Conservation (phyloP, 2,113 vertebrate species). For the Dendropsophus ebraccatus region DNA sequence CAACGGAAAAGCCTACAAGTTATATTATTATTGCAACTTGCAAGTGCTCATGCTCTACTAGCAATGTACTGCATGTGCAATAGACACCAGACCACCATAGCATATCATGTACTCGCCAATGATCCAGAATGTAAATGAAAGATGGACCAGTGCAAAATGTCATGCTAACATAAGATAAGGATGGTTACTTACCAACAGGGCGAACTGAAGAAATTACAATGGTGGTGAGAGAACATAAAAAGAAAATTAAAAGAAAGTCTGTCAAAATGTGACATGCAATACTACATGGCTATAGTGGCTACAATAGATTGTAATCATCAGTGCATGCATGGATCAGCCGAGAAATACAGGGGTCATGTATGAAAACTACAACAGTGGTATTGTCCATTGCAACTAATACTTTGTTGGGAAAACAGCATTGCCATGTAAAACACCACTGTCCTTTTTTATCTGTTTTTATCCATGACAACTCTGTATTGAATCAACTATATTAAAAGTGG, state of each 20-base stretch:
- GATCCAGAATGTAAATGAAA: constrained; percentile 62
- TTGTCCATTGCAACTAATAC: not conserved
- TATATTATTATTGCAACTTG: too few species aligned
- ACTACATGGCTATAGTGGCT: constrained; percentile 67
- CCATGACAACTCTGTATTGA: not conserved
- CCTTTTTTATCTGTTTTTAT: not conserved
- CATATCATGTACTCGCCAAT: not conserved
- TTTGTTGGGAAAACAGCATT: not conserved
- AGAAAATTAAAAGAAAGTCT: constrained; percentile 83
- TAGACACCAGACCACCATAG: not conserved
- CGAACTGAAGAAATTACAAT: constrained; percentile 98
- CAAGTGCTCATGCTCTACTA: not conserved
- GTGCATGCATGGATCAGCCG: constrained; percentile 25
- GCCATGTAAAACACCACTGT: not conserved
- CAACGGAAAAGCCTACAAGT: not conserved
- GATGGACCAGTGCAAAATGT: constrained; percentile 77
- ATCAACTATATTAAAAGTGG: not conserved
- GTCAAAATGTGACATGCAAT: constrained; percentile 92
- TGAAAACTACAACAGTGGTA: not conserved
- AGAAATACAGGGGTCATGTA: constrained; percentile 65
- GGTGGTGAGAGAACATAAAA: constrained; percentile 89
- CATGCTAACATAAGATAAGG: constrained; percentile 91
- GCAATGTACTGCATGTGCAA: not conserved
- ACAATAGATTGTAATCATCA: not conserved
- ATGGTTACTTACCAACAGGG: constrained; percentile 99